Conservation (phyloP, 2,797 vertebrate genomes). For the Chelon labrosus region DNA sequence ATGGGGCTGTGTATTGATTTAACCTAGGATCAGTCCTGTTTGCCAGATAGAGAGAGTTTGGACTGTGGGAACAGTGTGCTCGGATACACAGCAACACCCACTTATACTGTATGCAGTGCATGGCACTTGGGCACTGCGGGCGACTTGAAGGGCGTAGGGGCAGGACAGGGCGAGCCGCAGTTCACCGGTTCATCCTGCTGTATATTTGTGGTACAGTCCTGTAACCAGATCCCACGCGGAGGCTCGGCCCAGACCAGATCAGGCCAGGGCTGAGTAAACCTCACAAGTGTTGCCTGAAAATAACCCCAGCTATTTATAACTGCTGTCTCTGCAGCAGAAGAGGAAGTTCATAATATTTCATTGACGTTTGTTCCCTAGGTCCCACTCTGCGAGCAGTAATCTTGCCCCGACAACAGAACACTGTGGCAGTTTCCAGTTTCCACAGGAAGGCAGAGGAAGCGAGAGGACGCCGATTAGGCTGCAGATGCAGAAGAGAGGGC, state of each 20-base stretch:
- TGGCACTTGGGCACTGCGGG: neutral
- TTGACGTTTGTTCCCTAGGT: conserved; percentile 66
- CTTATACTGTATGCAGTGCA: neutral
- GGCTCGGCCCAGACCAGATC: conserved; percentile 41
- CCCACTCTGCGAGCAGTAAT: conserved; percentile 39
- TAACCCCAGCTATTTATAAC: conserved; percentile 78
- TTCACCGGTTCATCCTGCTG: conserved; percentile 47
- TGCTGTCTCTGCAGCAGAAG: conserved; percentile 65
- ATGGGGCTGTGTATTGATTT: neutral
- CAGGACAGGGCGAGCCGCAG: conserved; percentile 7
- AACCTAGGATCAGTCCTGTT: conserved; percentile 39
- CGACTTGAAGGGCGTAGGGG: conserved; percentile 15
- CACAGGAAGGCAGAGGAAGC: conserved; percentile 72
- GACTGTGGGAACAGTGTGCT: neutral
- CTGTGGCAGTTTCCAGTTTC: conserved; percentile 67
- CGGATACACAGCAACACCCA: neutral
- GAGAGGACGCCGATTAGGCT: conserved; percentile 56
- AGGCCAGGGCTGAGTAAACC: conserved; percentile 56
- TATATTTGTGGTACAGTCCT: conserved; percentile 46
- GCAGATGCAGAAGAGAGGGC: conserved; percentile 35
- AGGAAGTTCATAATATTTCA: conserved; percentile 80
- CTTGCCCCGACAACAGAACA: conserved; percentile 52
- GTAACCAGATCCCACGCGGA: conserved; percentile 58
- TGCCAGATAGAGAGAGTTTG: conserved; percentile 14
- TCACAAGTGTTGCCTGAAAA: conserved; percentile 73